A percentile compares a stretch with the other conserved stretches of the same genome.
Evolutionary conservation across 2,113 vertebrate genomes (phyloP).

Genomic region (Paradoxurus hermaphroditus): DNA sequence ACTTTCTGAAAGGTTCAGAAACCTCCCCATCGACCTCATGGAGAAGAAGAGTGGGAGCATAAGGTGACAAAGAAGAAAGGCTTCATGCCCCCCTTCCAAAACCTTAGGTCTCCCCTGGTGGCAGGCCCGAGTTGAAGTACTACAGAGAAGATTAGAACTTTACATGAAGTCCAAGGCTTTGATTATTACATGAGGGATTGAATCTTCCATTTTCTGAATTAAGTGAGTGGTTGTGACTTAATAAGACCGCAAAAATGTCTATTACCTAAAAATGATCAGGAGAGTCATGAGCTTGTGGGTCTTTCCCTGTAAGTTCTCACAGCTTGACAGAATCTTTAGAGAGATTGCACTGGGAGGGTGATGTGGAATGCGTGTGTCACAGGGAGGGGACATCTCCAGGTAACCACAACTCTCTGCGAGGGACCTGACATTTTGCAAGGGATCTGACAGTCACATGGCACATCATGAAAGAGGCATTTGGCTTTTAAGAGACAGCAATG

Average conservation of each 20-base stretch:
- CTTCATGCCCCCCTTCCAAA: neutral
- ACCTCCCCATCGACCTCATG: neutral
- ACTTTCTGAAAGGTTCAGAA: neutral
- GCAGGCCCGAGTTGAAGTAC: neutral
- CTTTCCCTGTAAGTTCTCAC: neutral
- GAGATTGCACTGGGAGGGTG: neutral
- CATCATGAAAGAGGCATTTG: neutral
- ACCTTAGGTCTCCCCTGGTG: neutral
- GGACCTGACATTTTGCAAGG: neutral
- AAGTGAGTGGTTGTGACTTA: neutral
- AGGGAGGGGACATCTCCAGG: neutral
- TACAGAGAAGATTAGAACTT: neutral
- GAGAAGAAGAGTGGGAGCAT: neutral
- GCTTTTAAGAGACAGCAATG: neutral
- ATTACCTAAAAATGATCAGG: neutral
- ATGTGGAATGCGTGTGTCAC: neutral
- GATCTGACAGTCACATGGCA: neutral
- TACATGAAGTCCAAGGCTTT: neutral
- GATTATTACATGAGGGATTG: neutral
- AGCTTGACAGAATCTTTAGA: neutral
- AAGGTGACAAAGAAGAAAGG: neutral
- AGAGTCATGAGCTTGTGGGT: neutral
- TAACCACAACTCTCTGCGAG: neutral
- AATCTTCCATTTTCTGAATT: neutral
- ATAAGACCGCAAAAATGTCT: neutral